Evolutionary conservation across 2,797 vertebrate genomes (phyloP).

Genomic region (Pseudomugil gertrudae): DNA sequence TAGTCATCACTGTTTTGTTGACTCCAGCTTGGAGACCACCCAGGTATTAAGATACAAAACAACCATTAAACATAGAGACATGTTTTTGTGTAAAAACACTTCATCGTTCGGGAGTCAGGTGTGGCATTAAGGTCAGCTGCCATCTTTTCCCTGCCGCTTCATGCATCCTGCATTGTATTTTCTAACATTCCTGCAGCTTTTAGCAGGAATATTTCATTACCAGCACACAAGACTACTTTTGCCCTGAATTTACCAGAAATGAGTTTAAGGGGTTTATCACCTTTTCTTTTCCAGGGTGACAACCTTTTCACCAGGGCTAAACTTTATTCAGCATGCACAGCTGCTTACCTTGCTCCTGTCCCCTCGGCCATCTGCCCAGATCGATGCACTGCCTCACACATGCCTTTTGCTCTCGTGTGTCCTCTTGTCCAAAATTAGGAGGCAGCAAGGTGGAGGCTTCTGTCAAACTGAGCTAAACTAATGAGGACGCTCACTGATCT

Average conservation of each 20-base stretch:
- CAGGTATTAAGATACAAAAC: neutral
- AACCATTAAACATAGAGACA: constrained; percentile 3
- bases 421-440: constrained; percentile 64
- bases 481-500: constrained; percentile 54
- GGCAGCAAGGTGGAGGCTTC: constrained; percentile 61
- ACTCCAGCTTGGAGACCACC: constrained; percentile 5
- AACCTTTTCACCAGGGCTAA: constrained; percentile 32
- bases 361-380: constrained; percentile 66
- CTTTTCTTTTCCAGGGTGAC: constrained; percentile 30
- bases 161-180: no score
- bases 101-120: constrained; percentile 43
- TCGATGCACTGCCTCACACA: constrained; percentile 39
- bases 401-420: constrained; percentile 28
- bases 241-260: neutral
- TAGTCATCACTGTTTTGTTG: constrained; percentile 4
- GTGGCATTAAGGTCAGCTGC: constrained; percentile 53
- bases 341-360: constrained; percentile 53
- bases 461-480: constrained; percentile 68
- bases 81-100: constrained; percentile 27
- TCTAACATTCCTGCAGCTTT: no score
- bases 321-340: constrained; percentile 60
- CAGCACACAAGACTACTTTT: neutral
- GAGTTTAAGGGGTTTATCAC: neutral
- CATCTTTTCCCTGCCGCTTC: constrained; percentile 71
- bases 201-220: neutral